These are phyloP conservation scores for Callinectes sapidus DNA, from an alignment of 2,888 invertebrate genomes.

Conservation along the genomic window DNA sequence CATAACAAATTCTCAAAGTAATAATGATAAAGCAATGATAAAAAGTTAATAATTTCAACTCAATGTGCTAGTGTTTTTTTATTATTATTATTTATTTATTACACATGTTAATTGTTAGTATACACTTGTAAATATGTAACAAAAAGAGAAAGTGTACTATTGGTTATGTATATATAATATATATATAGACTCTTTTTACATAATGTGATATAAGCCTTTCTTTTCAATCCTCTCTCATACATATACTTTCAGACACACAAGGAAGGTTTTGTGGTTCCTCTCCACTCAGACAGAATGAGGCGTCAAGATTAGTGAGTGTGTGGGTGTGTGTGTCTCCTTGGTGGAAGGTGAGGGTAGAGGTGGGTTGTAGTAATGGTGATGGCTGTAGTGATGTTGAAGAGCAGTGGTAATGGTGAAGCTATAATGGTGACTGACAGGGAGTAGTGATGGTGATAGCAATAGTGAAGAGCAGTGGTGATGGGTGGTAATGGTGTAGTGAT, in stretches of 20 bases:
- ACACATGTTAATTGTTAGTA: conserved; percentile 8
- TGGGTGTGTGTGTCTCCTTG: not conserved
- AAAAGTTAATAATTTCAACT: not conserved
- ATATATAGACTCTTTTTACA: not conserved
- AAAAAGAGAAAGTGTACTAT: not conserved
- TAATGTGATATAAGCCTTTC: not conserved
- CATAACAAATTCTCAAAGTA: not conserved
- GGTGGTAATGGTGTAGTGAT: not conserved
- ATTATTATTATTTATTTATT: not conserved
- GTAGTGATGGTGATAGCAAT: not conserved
- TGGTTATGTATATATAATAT: conserved; percentile 24
- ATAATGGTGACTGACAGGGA: not conserved
- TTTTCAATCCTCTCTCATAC: not conserved
- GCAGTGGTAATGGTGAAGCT: not conserved
- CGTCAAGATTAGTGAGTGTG: not conserved
- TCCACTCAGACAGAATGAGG: not conserved
- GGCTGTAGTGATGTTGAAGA: not conserved
- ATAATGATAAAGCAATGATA: not conserved
- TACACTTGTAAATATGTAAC: not conserved
- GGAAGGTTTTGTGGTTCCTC: no score
- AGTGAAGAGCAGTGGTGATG: not conserved
- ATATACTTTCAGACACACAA: no score
- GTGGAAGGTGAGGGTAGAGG: not conserved
- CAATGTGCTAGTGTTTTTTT: not conserved
- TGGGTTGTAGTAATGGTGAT: no score